Base-by-base conservation (phyloP, 64 coral and sea anemone species). In the Pachyseris speciosa region DNA sequence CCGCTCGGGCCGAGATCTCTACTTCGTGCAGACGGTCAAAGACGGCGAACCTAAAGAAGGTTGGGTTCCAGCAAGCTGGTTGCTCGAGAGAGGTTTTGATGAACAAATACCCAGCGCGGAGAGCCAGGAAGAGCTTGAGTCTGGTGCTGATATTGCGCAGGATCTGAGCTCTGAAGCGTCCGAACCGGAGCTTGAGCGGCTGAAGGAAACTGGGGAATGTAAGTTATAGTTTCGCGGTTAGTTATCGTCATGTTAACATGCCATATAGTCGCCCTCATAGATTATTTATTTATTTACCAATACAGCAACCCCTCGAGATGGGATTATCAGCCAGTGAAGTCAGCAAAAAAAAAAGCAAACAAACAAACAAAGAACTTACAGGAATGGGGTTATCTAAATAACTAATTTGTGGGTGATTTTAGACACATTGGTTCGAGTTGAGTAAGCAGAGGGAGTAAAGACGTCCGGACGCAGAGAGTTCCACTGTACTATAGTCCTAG, bases 1-100 rank as follows among this genome's bases (percentile, higher is more conserved):
- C 25, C 95, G 95, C 22, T 96, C 95, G 13, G 95, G 95, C 39
- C 84, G 84, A 58, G 95, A 96, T 87, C 95, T 96, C 40, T 96
- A 92, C 73, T 96, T 96, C 66, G 95, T 96, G 13, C 95, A 96
- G 60, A 96, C 95, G 26, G 72, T 89, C 20, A 88, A 87, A 49
- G 84, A 92, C 83, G 76, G 57, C 20, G 57, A 90, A 32, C 39
- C 89, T 38, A 92, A 93, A 76, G 95, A 96, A 57, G 95, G 95
- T 47, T 96, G 95, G 95, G 91, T 96, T 37, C 95, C 95, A 72
- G 95, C 76, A 25, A 42, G 91, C 34, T 96, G 95, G 95, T 73
- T 96, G 30, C 69, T 89, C 38, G 55, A 93, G 22, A 75, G 86
- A 93, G 91, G 91, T 45, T 67, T 93, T 55, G 76, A 75, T 9